Evolutionary conservation across 2,888 invertebrate species (phyloP), one percentile per base, ranked within the genome.

Genomic region (Reticulitermes lucifugus): DNA sequence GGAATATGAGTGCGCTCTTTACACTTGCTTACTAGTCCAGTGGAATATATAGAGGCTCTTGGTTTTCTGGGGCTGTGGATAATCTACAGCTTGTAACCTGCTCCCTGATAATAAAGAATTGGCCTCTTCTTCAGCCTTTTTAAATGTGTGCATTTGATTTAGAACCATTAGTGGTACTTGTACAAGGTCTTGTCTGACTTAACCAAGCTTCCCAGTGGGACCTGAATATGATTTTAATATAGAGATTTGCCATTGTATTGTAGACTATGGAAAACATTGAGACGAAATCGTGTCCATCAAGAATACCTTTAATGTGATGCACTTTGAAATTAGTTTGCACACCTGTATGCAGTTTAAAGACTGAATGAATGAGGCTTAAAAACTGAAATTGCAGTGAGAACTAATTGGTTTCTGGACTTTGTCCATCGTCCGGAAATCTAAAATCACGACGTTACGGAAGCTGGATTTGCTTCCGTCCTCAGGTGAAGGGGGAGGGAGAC

Each of bases 311-410:
- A 41, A 18, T 41, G 18, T 41, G 29, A 41, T 73, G 73, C 73
- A 73, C 73, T 73, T 41, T 41, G 21, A 18, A 41, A 73, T n/a
- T 73, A 73, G 41, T 73, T 41, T 41, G 41, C 73, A 73, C 73
- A 14, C 41, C 6, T 14, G 41, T 10, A 41, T 10, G 14, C 12
- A 65, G 7, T 25, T 65, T 25, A 65, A n/a, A 65, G n/a, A 21
- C 6, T 14, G 60, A 65, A 65, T 25, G 65, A 3, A 77, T n/a
- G 22, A 82, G 41, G 82, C 71, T 70, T 82, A 65, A 21, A 81
- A 70, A 70, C 10, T 46, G 25, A 65, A 35, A 29, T 25, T 25
- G 25, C 25, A 25, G 25, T 25, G 25, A 25, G 25, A 25, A 25
- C 25, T 25, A 25, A 25, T 25, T 25, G 25, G 25, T 25, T 25